Evolutionary conservation across 2,113 vertebrate genomes (phyloP).

Genomic region (Addax nasomaculatus): DNA sequence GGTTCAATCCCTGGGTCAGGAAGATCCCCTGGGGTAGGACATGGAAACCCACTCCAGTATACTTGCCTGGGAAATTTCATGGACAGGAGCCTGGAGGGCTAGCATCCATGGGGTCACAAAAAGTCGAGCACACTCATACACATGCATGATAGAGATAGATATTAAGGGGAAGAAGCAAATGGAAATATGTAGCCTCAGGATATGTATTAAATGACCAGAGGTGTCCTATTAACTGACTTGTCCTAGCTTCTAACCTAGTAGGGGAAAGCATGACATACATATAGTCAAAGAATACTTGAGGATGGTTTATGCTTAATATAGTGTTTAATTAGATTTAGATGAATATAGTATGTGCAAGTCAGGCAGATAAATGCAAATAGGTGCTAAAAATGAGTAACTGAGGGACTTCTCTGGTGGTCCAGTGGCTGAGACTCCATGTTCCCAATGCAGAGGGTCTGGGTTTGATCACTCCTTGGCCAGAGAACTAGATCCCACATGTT

Average conservation of each 20-base stretch:
- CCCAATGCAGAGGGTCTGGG: neutral
- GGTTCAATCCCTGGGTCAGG: neutral
- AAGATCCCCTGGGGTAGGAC: neutral
- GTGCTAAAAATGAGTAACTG: neutral
- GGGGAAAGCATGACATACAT: neutral
- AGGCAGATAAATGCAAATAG: neutral
- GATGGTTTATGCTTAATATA: neutral
- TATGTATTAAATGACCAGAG: neutral
- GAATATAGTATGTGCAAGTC: neutral
- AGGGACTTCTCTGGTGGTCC: neutral
- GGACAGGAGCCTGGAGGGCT: neutral
- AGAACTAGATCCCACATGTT: neutral
- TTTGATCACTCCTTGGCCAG: neutral
- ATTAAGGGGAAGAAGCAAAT: neutral
- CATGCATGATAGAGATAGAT: neutral
- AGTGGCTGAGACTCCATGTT: neutral
- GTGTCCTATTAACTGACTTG: neutral
- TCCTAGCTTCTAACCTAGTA: neutral
- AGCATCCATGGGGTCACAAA: neutral
- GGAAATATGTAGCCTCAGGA: neutral
- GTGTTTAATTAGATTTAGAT: neutral
- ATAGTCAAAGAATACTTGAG: neutral
- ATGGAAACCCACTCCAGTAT: neutral
- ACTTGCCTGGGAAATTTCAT: neutral
- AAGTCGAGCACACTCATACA: neutral